Evolutionary conservation across 2,113 vertebrate species (phyloP).

Genomic region (Amphiprion ocellaris): DNA sequence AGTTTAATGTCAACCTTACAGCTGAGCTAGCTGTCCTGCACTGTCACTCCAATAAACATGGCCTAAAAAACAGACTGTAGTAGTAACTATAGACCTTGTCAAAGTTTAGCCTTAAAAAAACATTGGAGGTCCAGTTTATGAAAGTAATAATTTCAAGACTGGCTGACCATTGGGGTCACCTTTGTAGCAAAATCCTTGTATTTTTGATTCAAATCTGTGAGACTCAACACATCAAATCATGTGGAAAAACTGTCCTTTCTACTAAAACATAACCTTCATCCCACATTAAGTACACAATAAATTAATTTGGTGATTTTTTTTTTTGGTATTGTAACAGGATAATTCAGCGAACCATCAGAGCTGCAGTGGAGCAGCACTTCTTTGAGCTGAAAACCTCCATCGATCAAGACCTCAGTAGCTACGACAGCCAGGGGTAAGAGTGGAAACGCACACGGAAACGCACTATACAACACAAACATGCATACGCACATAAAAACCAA

Average conservation of each 20-base stretch:
- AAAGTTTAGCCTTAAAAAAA: background rate
- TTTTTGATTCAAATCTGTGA: too few relatives aligned
- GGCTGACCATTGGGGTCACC: too few relatives aligned
- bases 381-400: slow-evolving; percentile 92
- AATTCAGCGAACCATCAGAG: slow-evolving; percentile 92
- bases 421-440: slow-evolving; percentile 74
- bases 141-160: too few relatives aligned
- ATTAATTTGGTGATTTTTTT: background rate
- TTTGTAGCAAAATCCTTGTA: too few relatives aligned
- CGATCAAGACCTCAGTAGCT: slow-evolving; percentile 86
- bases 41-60: too few relatives aligned
- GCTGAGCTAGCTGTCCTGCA: background rate
- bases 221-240: too few relatives aligned
- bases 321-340: slow-evolving; percentile 83
- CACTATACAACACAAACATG: background rate
- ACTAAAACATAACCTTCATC: too few relatives aligned
- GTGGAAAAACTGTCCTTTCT: too few relatives aligned
- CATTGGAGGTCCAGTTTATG: background rate
- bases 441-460: background rate
- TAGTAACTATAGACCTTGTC: too few relatives aligned
- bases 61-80: too few relatives aligned
- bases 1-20: background rate
- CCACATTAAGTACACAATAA: too few relatives aligned
- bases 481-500: background rate
- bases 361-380: slow-evolving; percentile 94